Base-by-base conservation (phyloP, 2,113 vertebrate genomes). In the Dermatemys mawii region DNA sequence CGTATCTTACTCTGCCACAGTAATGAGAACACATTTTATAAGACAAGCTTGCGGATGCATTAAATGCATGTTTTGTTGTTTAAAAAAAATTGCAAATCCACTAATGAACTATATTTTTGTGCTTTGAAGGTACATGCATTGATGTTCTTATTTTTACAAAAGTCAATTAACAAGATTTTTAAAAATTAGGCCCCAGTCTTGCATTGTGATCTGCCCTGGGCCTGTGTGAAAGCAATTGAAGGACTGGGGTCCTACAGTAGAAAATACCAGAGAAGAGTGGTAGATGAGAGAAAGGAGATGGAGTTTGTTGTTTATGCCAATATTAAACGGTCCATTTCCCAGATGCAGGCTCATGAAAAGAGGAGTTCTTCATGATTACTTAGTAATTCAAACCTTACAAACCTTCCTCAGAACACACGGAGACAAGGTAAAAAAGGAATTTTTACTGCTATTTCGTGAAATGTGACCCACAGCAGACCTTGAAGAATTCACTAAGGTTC, bases 401-500 rank as follows among this genome's bases (percentile, higher is more conserved):
- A 93, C 83, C 51, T 83, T 93, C 91, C 92, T 93, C 88, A 57
- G 95, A 88, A 57, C 79, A 63, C 67, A 95, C 94, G 95, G 93
- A 96, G 96, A 95, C 60, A 93, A 94, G 86, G 88, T 91, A 96
- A 96, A 91, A 95, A 93, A 87, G 63, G 83, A 96, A 97, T 97
- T 93, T 96, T 96, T 95, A 96, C 94, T 94, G 94, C 94, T 91
- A 91, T 85, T 97, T 93, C 96, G 92, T 95, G 95, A 98, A 98
- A 97, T 88, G 88, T 93, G 97, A 98, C 97, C 96, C 96, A 96
- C 60, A 94, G 96, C 94, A 95, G 96, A 94, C 93, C 91, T 46
- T 26, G 78, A 96, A 97, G 96, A 97, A 97, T 97, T 96, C 84
- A 73, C 93, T 86, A 97, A 96, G 94, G 97, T 97, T 97, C 97